phyloP scores from a whole-genome alignment of 64 coral and sea anemone genomes.

The Pocillopora verrucosa region DNA sequence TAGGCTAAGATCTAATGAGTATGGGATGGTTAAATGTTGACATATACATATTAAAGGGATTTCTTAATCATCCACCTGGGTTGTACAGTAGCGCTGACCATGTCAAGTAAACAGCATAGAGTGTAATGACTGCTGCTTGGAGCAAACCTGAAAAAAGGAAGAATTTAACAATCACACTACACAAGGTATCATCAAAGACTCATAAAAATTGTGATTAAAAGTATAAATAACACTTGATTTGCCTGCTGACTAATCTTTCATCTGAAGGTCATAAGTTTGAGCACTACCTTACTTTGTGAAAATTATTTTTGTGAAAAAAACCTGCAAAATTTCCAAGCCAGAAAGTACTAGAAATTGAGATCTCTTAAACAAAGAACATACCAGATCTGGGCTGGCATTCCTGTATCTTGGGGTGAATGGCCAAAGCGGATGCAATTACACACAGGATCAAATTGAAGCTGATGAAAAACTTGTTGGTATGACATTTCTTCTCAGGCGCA shows the following conservation, averaged over 20 bases:
- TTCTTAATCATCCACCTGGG: slow-evolving; percentile 51
- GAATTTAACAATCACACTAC: background rate
- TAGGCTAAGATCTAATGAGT: no score
- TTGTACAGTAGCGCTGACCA: slow-evolving; percentile 79
- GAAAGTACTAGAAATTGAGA: no score
- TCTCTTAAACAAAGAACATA: background rate
- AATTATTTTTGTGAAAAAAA: no score
- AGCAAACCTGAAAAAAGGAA: slow-evolving; percentile 62
- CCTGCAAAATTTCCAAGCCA: no score
- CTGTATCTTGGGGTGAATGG: slow-evolving; percentile 89
- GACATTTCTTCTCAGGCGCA: slow-evolving; percentile 38
- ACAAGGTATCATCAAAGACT: no score
- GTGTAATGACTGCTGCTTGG: slow-evolving; percentile 73
- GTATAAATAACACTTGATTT: no score
- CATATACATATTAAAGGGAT: background rate
- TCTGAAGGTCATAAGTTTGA: no score
- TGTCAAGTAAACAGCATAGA: slow-evolving; percentile 83
- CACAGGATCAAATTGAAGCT: slow-evolving; percentile 88
- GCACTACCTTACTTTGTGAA: no score
- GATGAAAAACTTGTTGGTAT: slow-evolving; percentile 93
- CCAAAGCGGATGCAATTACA: slow-evolving; percentile 69
- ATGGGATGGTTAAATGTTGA: background rate
- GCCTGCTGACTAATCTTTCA: no score
- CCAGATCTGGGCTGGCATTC: slow-evolving; percentile 82
- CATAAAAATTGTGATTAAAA: no score